A percentile compares a stretch with the other conserved stretches of the same genome.
These are phyloP conservation scores for Escarpia spicata DNA, from an alignment of 2,888 invertebrate species.

Conservation along the genomic window DNA sequence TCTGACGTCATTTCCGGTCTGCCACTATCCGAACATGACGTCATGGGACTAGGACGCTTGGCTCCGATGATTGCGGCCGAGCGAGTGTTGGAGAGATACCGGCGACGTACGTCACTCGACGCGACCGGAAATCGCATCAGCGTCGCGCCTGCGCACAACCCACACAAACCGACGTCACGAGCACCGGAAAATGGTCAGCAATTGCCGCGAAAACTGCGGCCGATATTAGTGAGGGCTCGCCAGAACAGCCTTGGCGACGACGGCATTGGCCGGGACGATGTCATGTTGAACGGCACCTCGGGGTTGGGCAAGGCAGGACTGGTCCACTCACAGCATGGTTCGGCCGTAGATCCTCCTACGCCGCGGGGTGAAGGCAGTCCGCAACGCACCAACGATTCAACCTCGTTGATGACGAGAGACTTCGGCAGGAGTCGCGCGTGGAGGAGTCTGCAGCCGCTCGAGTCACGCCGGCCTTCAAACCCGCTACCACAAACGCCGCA, in stretches of 20 bases:
- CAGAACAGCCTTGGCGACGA: neutral
- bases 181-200: neutral
- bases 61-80: neutral
- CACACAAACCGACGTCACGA: neutral
- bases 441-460: neutral
- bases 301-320: neutral
- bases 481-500: neutral
- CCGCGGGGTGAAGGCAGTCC: neutral
- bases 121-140: neutral
- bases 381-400: neutral
- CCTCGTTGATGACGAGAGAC: neutral
- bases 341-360: neutral
- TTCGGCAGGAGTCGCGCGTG: neutral
- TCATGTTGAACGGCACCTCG: neutral
- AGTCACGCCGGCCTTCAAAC: neutral
- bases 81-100: neutral
- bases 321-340: neutral
- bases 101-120: neutral
- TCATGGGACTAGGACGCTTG: neutral
- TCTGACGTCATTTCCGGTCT: neutral
- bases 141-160: neutral
- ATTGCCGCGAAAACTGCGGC: neutral
- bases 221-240: neutral
- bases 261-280: neutral
- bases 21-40: neutral